Conservation (phyloP, 2,113 vertebrate species). For the Oreotragus oreotragus region DNA sequence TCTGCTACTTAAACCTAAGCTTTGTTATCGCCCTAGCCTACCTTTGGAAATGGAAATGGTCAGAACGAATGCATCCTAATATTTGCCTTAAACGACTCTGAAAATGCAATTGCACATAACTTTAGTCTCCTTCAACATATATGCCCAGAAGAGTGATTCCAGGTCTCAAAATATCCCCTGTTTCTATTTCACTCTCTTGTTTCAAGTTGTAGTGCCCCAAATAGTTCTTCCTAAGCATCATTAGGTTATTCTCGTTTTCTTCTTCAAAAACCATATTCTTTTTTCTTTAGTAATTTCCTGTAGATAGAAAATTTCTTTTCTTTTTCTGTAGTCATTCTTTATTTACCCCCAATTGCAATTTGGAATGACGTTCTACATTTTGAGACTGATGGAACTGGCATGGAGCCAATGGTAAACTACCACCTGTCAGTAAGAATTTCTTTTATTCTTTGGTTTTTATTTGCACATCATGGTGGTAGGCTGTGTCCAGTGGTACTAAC, state of each 20-base stretch:
- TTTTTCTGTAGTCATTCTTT: not conserved
- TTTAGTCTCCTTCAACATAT: not conserved
- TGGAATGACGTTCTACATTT: not conserved
- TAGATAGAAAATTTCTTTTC: not conserved
- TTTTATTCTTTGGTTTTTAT: not conserved
- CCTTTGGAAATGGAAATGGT: not conserved
- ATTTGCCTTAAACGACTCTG: not conserved
- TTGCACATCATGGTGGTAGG: not conserved
- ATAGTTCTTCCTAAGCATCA: not conserved
- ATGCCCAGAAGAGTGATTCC: not conserved
- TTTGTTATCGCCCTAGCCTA: not conserved
- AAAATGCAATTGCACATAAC: not conserved
- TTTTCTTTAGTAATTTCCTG: not conserved
- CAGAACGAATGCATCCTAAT: not conserved
- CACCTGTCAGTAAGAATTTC: not conserved
- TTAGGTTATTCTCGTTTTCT: not conserved
- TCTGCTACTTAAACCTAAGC: not conserved
- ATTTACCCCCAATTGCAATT: not conserved
- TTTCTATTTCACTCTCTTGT: not conserved
- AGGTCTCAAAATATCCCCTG: not conserved
- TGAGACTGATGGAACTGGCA: not conserved
- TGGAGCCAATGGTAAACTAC: not conserved
- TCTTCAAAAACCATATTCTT: not conserved
- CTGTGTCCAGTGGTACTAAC: not conserved
- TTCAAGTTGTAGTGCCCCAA: not conserved